Evolutionary conservation across 1,140 invertebrate species (phyloP).

Genomic region (Listronotus bonariensis): DNA sequence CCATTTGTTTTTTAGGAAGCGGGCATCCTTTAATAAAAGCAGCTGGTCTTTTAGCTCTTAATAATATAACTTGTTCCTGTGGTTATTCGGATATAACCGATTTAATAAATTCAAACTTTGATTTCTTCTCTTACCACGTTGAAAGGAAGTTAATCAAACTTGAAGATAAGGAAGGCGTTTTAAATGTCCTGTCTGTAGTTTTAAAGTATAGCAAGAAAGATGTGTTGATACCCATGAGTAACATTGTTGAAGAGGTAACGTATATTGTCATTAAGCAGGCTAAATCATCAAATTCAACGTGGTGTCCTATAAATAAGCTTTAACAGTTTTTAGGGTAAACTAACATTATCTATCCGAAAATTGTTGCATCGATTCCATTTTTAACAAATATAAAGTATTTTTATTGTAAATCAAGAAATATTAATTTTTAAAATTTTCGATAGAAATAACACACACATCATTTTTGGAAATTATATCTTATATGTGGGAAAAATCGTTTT

Average conservation of each 20-base stretch:
- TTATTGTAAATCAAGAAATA: too few relatives aligned
- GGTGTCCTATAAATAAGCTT: not conserved
- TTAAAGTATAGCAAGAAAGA: slow-evolving; percentile 66
- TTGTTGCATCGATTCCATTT: not conserved
- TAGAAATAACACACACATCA: too few relatives aligned
- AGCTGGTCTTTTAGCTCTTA: slow-evolving; percentile 61
- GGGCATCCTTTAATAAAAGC: slow-evolving; percentile 60
- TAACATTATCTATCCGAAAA: not conserved
- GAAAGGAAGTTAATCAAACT: slow-evolving; percentile 64
- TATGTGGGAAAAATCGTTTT: too few relatives aligned
- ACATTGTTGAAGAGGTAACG: slow-evolving; percentile 66
- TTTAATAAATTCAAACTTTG: slow-evolving; percentile 65
- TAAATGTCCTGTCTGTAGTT: slow-evolving; percentile 66
- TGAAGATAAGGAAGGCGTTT: slow-evolving; percentile 58
- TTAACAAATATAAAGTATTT: too few relatives aligned
- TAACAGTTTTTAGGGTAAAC: not conserved
- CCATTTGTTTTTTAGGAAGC: slow-evolving; percentile 58
- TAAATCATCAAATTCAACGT: not conserved
- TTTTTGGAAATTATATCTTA: too few relatives aligned
- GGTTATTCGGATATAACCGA: slow-evolving; percentile 58
- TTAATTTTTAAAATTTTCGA: too few relatives aligned
- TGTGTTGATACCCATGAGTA: slow-evolving; percentile 64
- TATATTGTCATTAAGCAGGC: not conserved
- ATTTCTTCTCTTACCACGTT: slow-evolving; percentile 70
- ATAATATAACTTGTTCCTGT: slow-evolving; percentile 60